Conservation (phyloP, 2,113 vertebrate species). For the Rhinolophus sinicus region DNA sequence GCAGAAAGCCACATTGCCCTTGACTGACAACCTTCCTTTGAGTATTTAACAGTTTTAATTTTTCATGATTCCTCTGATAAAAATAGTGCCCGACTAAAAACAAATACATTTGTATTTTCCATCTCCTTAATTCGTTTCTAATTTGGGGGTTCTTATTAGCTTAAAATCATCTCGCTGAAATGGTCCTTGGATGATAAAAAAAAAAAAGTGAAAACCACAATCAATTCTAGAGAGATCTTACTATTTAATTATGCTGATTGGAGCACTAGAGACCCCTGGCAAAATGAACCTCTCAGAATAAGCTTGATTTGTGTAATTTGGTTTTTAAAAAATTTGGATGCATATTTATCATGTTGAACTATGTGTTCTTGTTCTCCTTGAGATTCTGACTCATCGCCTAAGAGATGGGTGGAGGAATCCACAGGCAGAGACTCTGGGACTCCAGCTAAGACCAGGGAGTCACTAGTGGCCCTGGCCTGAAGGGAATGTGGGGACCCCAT, state of each 20-base stretch:
- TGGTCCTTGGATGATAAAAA: constrained; percentile 72
- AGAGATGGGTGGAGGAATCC: neutral
- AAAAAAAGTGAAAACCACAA: constrained; percentile 74
- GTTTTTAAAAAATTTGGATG: constrained; percentile 77
- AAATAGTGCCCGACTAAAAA: constrained; percentile 80
- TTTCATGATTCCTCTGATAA: constrained; percentile 79
- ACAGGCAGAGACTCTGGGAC: neutral
- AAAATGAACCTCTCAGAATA: constrained; percentile 75
- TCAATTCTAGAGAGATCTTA: constrained; percentile 71
- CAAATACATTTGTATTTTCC: constrained; percentile 84
- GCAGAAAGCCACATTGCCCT: constrained; percentile 58
- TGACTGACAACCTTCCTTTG: constrained; percentile 73
- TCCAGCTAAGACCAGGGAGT: neutral
- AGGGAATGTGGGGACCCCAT: rapidly evolving
- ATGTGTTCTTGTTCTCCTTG: constrained; percentile 74
- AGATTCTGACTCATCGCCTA: constrained; percentile 52
- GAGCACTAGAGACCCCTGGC: constrained; percentile 73
- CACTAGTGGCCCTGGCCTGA: neutral
- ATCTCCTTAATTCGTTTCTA: constrained; percentile 82
- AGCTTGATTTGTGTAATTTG: constrained; percentile 82
- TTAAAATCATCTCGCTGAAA: constrained; percentile 74
- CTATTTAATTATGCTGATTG: constrained; percentile 84
- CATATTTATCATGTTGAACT: constrained; percentile 77
- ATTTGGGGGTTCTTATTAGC: constrained; percentile 81
- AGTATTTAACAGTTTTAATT: constrained; percentile 75